Percentiles rank a stretch among this genome's conserved stretches.
phyloP scores from a whole-genome alignment of 2,113 vertebrate species.

The Zeus faber region DNA sequence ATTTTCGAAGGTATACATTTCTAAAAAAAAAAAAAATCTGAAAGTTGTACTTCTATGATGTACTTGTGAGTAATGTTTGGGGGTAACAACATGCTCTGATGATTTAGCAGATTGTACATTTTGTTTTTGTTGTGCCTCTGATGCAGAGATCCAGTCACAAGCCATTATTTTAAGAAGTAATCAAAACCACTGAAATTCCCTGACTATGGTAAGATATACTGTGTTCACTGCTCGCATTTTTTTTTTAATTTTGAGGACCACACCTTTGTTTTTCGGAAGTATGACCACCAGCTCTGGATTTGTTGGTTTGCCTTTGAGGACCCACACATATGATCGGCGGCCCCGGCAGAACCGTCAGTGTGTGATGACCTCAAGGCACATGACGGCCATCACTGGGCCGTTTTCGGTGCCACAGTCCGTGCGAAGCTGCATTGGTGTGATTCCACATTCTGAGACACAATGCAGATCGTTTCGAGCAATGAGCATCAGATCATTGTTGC shows the following conservation, averaged over 20 bases:
- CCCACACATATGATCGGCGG: conserved; percentile 31
- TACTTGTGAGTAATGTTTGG: not conserved
- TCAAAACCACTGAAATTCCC: not conserved
- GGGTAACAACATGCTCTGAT: not conserved
- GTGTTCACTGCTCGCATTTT: not conserved
- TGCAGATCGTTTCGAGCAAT: conserved; percentile 8
- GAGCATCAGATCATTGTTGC: conserved; percentile 1
- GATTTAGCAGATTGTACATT: not conserved
- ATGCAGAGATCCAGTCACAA: not conserved
- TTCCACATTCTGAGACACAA: conserved; percentile 16
- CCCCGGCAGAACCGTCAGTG: conserved; percentile 13
- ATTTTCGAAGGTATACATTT: not conserved
- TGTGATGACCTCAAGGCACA: conserved; percentile 18
- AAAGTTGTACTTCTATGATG: not conserved
- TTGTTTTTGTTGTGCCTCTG: conserved; percentile 2
- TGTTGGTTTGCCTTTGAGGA: conserved; percentile 17
- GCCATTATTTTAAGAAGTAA: not conserved
- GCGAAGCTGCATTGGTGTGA: conserved; percentile 23
- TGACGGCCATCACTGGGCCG: conserved; percentile 25
- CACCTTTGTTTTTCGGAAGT: conserved; percentile 33
- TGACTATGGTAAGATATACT: not conserved
- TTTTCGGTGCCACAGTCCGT: conserved; percentile 36
- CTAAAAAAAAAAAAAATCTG: not conserved
- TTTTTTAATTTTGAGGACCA: not conserved
- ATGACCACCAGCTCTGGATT: conserved; percentile 32